Base-by-base conservation (phyloP, 92 coral and sea anemone species). In the Phenganax subtilis region DNA sequence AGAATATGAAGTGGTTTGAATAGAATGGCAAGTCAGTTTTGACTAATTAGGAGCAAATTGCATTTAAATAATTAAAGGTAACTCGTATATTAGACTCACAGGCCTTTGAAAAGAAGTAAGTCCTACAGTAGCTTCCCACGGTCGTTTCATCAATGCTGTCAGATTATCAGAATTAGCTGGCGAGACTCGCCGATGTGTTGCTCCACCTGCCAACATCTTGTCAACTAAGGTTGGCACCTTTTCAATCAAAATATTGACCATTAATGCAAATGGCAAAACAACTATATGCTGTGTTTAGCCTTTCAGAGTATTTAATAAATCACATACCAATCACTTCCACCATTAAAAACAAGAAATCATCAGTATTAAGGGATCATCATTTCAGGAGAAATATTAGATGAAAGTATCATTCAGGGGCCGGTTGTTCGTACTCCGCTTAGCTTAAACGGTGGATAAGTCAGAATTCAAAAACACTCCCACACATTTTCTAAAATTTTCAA, bases 61-160 rank as follows among this genome's bases (percentile, higher is more conserved):
- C 15, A 68, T 12, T 20, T n/a, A 7, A 29, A 9, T 15, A 29
- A 2, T 10, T 0, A 44, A 6, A 59, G 25, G 7, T 20, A 59
- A 14, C 7, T 59, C 7, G 7, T 14, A 7, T 10, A 0, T 37
- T 5, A 10, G 0, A 16, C 87, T 55, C 20, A 94, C 98, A 91
- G 92, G 92, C 86, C 93, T 94, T 80, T 94, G 98, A 10, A 89
- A 90, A 14, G 97, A 92, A 11, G 90, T 92, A 76, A 94, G 71
- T 52, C 97, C 97, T 80, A 92, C 93, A 0, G 98, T 89, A 15
- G 98, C 96, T 75, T 94, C 98, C 98, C 98, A 94, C 10, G 98
- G 98, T 31, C 98, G 87, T 77, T 94, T 94, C 9, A 94, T 76
- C 27, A 94, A 91, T 64, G 93, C 74, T 51, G 91, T 90, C 17